Evolutionary conservation across 2,113 vertebrate genomes (phyloP).

Genomic region (Nesospiza acunhae): DNA sequence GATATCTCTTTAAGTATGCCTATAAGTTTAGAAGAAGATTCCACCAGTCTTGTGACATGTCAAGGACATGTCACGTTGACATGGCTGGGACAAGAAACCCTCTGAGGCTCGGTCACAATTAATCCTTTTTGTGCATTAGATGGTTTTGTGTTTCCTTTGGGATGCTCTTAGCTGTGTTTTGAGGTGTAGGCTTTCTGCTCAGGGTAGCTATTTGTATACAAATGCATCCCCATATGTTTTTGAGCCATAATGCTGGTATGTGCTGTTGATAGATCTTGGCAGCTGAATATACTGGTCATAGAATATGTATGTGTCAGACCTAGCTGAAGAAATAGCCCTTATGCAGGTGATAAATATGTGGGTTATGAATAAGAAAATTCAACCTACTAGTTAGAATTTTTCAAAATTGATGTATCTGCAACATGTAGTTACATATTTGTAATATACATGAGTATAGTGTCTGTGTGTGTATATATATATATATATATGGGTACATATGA

Average conservation of each 20-base stretch:
- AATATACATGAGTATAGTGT: not conserved
- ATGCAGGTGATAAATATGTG: not conserved
- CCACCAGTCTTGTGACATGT: conserved; percentile 14
- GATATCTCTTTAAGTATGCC: not conserved
- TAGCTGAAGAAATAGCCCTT: not conserved
- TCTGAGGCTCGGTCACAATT: conserved; percentile 1
- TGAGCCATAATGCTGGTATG: conserved; percentile 22
- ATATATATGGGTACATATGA: not conserved
- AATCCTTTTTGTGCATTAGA: conserved; percentile 43
- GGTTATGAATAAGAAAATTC: not conserved
- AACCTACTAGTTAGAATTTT: not conserved
- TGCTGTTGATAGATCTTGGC: conserved; percentile 17
- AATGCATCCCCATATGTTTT: conserved; percentile 33
- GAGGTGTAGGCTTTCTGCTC: conserved; percentile 47
- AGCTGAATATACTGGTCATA: conserved; percentile 25
- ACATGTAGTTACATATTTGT: not conserved
- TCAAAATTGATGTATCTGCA: not conserved
- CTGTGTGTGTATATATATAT: not conserved
- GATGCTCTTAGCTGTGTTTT: conserved; percentile 13
- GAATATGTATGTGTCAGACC: not conserved
- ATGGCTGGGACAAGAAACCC: not conserved
- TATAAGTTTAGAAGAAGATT: conserved; percentile 11
- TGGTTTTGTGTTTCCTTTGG: conserved; percentile 55
- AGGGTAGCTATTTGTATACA: conserved; percentile 10
- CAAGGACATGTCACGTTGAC: not conserved